Percentiles rank a stretch among this genome's conserved stretches.
Evolutionary conservation across 2,797 vertebrate species (phyloP).

Genomic region (Peromyscus melanophrys): DNA sequence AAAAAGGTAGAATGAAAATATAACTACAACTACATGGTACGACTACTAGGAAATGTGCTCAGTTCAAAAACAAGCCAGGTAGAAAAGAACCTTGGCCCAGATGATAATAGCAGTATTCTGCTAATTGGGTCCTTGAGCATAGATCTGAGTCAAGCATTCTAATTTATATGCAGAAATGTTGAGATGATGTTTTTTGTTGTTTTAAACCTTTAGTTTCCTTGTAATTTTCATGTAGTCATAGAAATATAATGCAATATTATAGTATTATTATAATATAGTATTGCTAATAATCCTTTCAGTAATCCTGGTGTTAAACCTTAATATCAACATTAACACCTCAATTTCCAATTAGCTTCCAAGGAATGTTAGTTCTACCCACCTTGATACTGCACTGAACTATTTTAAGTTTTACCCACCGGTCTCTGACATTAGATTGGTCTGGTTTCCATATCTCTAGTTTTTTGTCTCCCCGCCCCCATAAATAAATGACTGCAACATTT

Average conservation of each 20-base stretch:
- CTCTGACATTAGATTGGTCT: not conserved
- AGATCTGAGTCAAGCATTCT: rapidly evolving
- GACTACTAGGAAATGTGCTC: not conserved
- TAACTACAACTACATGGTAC: rapidly evolving
- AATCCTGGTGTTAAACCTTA: not conserved
- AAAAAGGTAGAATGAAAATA: not conserved
- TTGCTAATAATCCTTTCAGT: not conserved
- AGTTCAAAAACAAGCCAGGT: not conserved
- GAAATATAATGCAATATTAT: not conserved
- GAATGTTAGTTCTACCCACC: not conserved
- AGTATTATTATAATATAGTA: not conserved
- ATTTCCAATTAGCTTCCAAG: not conserved
- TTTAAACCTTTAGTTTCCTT: not conserved
- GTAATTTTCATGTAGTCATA: not conserved
- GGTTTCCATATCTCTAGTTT: not conserved
- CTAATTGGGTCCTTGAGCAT: not conserved
- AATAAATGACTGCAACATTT: not conserved
- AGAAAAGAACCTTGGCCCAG: not conserved
- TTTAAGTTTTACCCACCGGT: not conserved
- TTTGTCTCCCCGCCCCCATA: not conserved
- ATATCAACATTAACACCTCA: not conserved
- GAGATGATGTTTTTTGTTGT: not conserved
- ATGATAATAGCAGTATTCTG: not conserved
- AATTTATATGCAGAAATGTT: not conserved
- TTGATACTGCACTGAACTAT: not conserved